These are phyloP conservation scores for Spilosoma lubricipeda DNA, from an alignment of 2,888 invertebrate genomes.

Conservation along the genomic window DNA sequence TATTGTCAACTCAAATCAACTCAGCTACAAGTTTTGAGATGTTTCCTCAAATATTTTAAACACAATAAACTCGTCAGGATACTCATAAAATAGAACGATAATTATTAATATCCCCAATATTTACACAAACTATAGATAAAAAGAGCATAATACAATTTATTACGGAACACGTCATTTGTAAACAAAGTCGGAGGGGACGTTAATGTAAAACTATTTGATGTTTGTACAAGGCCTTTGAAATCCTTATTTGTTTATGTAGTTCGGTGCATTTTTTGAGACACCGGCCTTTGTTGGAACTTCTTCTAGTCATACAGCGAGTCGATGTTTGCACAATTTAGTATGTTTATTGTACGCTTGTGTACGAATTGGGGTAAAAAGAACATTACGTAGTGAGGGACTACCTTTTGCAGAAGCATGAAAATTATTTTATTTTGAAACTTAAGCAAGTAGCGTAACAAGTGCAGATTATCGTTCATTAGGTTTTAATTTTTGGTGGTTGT, in stretches of 20 bases:
- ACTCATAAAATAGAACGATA: conserved; percentile 29
- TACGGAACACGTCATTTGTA: conserved; percentile 60
- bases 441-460: neutral
- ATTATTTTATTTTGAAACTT: neutral
- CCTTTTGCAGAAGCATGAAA: conserved; percentile 13
- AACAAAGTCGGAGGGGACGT: conserved; percentile 62
- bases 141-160: conserved; percentile 73
- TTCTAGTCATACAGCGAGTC: conserved; percentile 32
- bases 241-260: conserved; percentile 68
- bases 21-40: too few relatives aligned
- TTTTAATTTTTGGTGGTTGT: neutral
- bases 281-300: conserved; percentile 50
- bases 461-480: neutral
- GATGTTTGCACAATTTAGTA: conserved; percentile 70
- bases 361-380: conserved; percentile 58
- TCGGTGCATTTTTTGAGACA: conserved; percentile 60
- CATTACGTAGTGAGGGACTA: conserved; percentile 41
- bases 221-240: conserved; percentile 59
- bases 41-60: neutral
- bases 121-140: conserved; percentile 61
- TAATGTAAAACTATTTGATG: conserved; percentile 80
- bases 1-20: too few relatives aligned
- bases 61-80: conserved; percentile 3
- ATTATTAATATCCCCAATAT: conserved; percentile 38
- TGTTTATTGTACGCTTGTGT: conserved; percentile 67